Base-by-base conservation (phyloP, 2,888 invertebrate species). In the Lepetodrilus schrolli region DNA sequence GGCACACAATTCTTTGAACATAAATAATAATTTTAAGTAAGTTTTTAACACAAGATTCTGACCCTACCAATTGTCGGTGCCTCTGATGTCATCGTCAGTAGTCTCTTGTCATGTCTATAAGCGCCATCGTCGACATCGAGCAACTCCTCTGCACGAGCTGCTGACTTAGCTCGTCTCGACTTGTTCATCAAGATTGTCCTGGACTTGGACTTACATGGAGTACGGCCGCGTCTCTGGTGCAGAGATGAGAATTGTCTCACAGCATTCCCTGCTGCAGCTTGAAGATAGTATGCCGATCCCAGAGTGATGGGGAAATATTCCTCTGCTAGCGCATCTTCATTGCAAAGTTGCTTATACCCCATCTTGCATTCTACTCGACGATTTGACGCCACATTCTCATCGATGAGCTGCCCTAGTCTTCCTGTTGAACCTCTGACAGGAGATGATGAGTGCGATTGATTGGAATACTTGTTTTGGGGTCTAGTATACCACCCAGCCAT, bases 231-330 rank as follows among this genome's bases (percentile, higher is more conserved):
- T 13, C 13, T 17, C 13, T 17, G 13, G 13, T 4, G 3, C 26
- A 30, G 3, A 7, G 58, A 58, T 58, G 58, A 10, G 0, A 58
- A 7, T 2, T 26, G 58, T 30, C 13, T 10, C 58, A n/a, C 58
- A 26, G 58, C 34, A 17, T 34, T 26, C 13, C 26, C 5, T 7
- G 26, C 58, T 58, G 58, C 58, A 5, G 58, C 58, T 30, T 58
- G 58, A 10, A 58, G 10, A 34, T 68, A 68, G 20, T 43, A 68
- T 10, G 47, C 30, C 36, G 48, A 30, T 21, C 70, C 70, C 5
- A 70, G 70, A 49, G 70, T 70, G 4, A 50, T 37, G 1, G 70
- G 70, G 36, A 70, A 70, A 43, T 70, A 50, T 49, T 17, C 17
- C 4, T 20, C 17, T 26, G 50, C 50, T 17, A 49, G 21, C 3